A percentile compares a stretch with the other conserved stretches of the same genome.
These are phyloP conservation scores for Hyles vespertilio DNA, from an alignment of 1,140 invertebrate species.

Conservation along the genomic window DNA sequence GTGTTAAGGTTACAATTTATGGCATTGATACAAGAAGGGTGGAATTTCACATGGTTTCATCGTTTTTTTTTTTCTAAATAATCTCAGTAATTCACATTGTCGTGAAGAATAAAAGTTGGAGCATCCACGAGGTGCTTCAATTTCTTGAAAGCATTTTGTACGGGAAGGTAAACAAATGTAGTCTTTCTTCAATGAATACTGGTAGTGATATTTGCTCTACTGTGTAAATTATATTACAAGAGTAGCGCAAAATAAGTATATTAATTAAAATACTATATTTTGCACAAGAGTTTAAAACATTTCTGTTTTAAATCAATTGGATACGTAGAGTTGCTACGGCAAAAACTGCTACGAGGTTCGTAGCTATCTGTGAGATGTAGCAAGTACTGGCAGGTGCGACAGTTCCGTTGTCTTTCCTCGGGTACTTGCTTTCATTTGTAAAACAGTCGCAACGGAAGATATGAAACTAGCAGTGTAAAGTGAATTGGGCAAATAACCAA, in stretches of 20 bases:
- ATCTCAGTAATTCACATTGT: constrained; percentile 10
- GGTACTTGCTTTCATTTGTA: not conserved
- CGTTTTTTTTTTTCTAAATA: constrained; percentile 20
- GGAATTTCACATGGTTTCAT: constrained; percentile 50
- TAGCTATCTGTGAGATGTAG: constrained; percentile 16
- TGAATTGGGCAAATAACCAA: too few species aligned
- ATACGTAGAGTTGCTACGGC: constrained; percentile 23
- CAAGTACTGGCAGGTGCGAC: not conserved
- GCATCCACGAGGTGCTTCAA: too few species aligned
- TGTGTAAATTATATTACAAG: too few species aligned
- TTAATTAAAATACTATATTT: too few species aligned
- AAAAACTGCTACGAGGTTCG: constrained; percentile 27
- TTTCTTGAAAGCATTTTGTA: too few species aligned
- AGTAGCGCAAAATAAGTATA: too few species aligned
- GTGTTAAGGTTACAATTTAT: constrained; percentile 62
- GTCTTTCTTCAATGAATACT: too few species aligned
- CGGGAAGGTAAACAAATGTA: too few species aligned
- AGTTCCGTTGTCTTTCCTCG: not conserved
- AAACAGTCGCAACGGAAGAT: too few species aligned
- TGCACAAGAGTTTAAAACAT: not conserved
- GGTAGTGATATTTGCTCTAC: too few species aligned
- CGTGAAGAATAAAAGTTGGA: constrained; percentile 20
- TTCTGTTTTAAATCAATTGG: not conserved
- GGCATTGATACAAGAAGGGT: constrained; percentile 44
- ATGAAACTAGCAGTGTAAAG: too few species aligned